Conservation (phyloP, 1,140 invertebrate genomes). For the Liolophura sinensis region DNA sequence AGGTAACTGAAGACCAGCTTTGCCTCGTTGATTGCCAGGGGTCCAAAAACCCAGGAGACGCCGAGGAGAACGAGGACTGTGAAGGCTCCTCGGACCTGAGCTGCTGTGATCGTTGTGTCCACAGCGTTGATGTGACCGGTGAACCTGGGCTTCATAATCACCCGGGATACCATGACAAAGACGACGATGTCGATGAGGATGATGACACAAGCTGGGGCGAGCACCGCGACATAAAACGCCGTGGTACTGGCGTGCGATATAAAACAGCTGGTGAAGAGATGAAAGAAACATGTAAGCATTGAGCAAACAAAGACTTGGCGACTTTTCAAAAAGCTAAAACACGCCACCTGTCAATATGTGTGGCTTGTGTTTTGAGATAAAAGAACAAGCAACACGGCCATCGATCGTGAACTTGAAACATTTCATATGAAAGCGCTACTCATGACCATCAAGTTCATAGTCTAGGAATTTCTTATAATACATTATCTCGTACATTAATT, state of each 20-base stretch:
- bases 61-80: conserved; percentile 64
- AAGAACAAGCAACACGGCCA: no score
- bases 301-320: background rate
- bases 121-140: conserved; percentile 26
- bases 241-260: conserved; percentile 49
- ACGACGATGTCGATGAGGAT: conserved; percentile 60
- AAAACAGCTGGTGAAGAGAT: conserved; percentile 53
- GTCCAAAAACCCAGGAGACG: conserved; percentile 64
- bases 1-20: conserved; percentile 62
- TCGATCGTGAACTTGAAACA: no score
- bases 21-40: conserved; percentile 60
- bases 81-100: conserved; percentile 62
- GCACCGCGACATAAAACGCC: conserved; percentile 57
- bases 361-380: background rate
- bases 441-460: no score
- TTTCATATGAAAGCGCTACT: no score
- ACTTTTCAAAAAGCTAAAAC: conserved; percentile 1
- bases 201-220: conserved; percentile 61
- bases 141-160: conserved; percentile 58
- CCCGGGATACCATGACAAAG: conserved; percentile 60
- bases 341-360: background rate
- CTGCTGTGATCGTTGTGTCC: conserved; percentile 29
- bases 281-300: conserved; percentile 1
- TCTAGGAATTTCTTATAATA: no score
- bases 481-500: no score